These are phyloP conservation scores for Octodonta nipae DNA, from an alignment of 2,888 invertebrate species.

Conservation along the genomic window DNA sequence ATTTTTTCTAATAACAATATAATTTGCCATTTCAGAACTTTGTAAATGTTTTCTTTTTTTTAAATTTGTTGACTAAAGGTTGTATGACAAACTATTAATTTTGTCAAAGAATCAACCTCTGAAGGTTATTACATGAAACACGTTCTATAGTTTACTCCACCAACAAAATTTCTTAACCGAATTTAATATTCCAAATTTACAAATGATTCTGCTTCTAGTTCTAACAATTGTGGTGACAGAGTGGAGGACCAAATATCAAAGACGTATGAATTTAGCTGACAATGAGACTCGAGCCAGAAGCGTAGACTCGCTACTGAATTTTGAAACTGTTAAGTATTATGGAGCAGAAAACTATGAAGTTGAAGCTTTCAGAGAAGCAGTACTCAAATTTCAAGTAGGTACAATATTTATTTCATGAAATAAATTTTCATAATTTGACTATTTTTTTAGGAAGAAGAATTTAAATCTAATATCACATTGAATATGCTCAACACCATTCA, in stretches of 20 bases:
- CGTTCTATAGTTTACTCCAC: too few relatives aligned
- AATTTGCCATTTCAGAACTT: too few relatives aligned
- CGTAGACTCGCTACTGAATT: slow-evolving; percentile 92
- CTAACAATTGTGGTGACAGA: slow-evolving; percentile 85
- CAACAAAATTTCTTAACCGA: too few relatives aligned
- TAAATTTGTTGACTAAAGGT: too few relatives aligned
- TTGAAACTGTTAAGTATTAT: slow-evolving; percentile 97
- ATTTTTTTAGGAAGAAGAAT: slow-evolving; percentile 67
- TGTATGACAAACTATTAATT: too few relatives aligned
- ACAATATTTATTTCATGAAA: background rate
- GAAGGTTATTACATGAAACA: too few relatives aligned
- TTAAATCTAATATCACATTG: slow-evolving; percentile 70
- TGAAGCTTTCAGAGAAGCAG: slow-evolving; percentile 68
- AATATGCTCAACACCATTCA: slow-evolving; percentile 84
- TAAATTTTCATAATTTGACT: background rate
- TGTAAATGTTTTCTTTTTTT: too few relatives aligned
- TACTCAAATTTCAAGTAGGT: slow-evolving; percentile 66
- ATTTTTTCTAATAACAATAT: too few relatives aligned
- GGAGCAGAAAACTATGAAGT: slow-evolving; percentile 89
- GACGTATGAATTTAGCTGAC: slow-evolving; percentile 87
- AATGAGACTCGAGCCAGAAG: slow-evolving; percentile 84
- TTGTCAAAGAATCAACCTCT: too few relatives aligned
- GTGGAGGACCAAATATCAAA: slow-evolving; percentile 91
- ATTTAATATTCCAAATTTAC: too few relatives aligned
- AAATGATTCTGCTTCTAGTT: slow-evolving; percentile 52